Percentiles rank a stretch among this genome's conserved stretches.
phyloP scores from a whole-genome alignment of 2,888 invertebrate genomes.

The Criorhina ranunculi region DNA sequence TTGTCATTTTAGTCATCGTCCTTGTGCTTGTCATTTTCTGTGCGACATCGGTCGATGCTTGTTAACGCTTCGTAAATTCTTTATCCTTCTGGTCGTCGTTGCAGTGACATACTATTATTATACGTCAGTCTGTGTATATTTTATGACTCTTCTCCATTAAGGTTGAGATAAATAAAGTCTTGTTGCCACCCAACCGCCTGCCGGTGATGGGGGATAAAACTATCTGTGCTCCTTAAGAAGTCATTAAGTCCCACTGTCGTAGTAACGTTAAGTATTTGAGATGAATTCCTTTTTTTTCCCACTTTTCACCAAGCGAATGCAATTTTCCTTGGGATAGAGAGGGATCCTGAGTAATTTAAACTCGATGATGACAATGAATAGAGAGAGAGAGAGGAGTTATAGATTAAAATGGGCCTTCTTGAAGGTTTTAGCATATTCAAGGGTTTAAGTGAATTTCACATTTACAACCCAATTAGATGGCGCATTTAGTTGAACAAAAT shows the following conservation, averaged over 20 bases:
- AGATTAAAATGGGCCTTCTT: not conserved
- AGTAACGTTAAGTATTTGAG: conserved; percentile 11
- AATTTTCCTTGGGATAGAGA: not conserved
- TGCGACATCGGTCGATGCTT: not conserved
- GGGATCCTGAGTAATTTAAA: not conserved
- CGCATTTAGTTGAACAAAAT: not conserved
- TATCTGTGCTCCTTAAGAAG: conserved; percentile 25
- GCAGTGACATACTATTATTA: not conserved
- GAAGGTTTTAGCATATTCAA: not conserved
- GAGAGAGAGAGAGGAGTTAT: not conserved
- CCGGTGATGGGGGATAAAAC: not conserved
- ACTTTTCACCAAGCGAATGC: not conserved
- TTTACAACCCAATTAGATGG: not conserved
- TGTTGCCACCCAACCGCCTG: not conserved
- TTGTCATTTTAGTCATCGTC: too few species aligned
- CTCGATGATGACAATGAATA: not conserved
- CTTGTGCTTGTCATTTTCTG: not conserved
- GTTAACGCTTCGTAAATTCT: conserved; percentile 23
- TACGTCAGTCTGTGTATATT: not conserved
- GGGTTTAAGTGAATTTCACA: not conserved
- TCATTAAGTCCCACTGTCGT: conserved; percentile 26
- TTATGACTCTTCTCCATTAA: conserved; percentile 23
- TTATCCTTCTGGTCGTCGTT: not conserved
- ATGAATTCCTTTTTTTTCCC: not conserved
- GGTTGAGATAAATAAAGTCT: conserved; percentile 33